Evolutionary conservation across 2,113 vertebrate species (phyloP).

Genomic region (Hyperopisus bebe): DNA sequence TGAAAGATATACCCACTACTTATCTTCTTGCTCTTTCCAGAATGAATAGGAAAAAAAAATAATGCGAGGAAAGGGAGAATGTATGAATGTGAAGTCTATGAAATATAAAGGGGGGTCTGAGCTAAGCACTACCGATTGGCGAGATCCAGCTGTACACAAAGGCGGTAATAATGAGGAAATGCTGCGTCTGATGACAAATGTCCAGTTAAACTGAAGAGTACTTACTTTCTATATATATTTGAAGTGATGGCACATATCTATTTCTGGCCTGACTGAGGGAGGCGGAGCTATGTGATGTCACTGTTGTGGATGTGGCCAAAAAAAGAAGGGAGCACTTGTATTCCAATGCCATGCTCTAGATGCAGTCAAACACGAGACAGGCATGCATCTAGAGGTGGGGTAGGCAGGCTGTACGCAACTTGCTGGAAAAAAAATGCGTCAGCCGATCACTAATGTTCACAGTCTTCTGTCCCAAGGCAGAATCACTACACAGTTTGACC

Average conservation of each 20-base stretch:
- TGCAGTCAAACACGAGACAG: not conserved
- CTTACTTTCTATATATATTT: not conserved
- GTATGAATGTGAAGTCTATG: not conserved
- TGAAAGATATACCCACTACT: conserved; percentile 2
- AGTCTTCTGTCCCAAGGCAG: not conserved
- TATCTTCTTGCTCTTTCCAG: conserved; percentile 5
- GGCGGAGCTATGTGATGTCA: not conserved
- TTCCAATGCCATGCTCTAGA: not conserved
- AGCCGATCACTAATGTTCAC: not conserved
- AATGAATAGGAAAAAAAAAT: conserved; percentile 15
- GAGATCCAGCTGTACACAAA: not conserved
- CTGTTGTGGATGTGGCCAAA: not conserved
- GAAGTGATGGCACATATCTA: not conserved
- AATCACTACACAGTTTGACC: not conserved
- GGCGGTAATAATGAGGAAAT: not conserved
- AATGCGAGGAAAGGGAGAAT: conserved; percentile 9
- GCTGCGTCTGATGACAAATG: not conserved
- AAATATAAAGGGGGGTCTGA: not conserved
- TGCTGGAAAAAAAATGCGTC: not conserved
- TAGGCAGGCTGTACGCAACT: not conserved
- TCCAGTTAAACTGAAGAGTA: not conserved
- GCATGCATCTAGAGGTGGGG: not conserved
- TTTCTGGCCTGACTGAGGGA: not conserved
- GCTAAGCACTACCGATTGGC: not conserved
- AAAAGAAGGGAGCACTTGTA: not conserved